Evolutionary conservation across 1,140 invertebrate species (phyloP).

Genomic region (Stegodyphus dumicola): DNA sequence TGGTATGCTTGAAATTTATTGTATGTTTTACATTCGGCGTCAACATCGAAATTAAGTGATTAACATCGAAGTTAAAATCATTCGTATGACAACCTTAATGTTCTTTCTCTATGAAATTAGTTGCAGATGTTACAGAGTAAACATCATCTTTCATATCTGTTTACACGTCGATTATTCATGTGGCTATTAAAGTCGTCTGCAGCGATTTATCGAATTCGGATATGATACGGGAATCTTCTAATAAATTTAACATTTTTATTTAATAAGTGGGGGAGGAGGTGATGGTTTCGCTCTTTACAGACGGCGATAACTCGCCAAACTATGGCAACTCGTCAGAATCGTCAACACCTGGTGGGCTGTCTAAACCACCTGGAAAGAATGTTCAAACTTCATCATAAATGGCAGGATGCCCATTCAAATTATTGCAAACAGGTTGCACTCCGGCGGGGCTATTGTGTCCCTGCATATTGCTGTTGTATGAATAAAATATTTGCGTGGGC

Average conservation of each 20-base stretch:
- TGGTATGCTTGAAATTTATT: too few species aligned
- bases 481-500: constrained; percentile 32
- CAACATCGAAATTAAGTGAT: too few species aligned
- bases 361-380: constrained; percentile 35
- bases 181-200: background rate
- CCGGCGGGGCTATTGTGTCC: constrained; percentile 1
- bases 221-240: background rate
- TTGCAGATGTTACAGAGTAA: too few species aligned
- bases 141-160: background rate
- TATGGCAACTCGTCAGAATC: background rate
- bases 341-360: constrained; percentile 24
- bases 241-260: background rate
- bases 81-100: too few species aligned
- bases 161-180: background rate
- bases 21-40: too few species aligned
- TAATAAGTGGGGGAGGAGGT: background rate
- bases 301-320: background rate
- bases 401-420: constrained; percentile 17
- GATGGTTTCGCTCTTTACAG: background rate
- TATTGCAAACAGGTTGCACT: constrained; percentile 27
- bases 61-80: too few species aligned
- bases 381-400: constrained; percentile 44
- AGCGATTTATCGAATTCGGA: background rate
- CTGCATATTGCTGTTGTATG: background rate
- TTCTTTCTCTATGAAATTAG: too few species aligned